Evolutionary conservation across 2,888 invertebrate species (phyloP), one percentile per base, ranked within the genome.

Genomic region (Lithosia quadra): DNA sequence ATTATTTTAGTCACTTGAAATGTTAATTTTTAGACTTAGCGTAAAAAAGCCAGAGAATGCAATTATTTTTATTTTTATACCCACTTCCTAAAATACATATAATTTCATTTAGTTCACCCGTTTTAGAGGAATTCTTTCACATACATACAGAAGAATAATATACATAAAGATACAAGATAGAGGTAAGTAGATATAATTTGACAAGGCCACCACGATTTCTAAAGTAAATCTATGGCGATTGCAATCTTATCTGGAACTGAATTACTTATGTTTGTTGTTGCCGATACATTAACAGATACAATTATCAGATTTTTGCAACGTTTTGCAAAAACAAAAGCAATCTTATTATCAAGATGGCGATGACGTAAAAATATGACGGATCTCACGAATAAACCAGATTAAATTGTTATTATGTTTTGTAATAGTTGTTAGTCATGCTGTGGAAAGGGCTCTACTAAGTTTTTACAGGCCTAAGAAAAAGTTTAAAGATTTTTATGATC

Each of bases 221-320:
- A 21, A 36, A 11, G 18, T 28, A 36, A 10, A 34, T 56, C 63
- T 49, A 36, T 33, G 53, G 4, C 11, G 64, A 74, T 69, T 56
- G 22, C 43, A 67, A 77, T 73, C 71, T 68, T 13, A 67, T 39
- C 65, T 62, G 65, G 53, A 69, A 63, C 28, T 36, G 59, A 68
- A 58, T 33, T 68, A 55, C 57, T 28, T 39, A 33, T 63, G 58
- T 60, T 65, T 65, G 61, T 69, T 60, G 60, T 60, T 56, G 33
- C 33, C 55, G 68, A 69, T 65, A 53, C 56, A 68, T 66, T 33
- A 64, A 24, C 55, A 71, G 67, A 75, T 64, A 75, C 57, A 58
- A 61, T 63, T 57, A 81, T 81, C 79, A 76, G 61, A 71, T 79
- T 75, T 73, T 73, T 67, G 77, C 60, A 71, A 79, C 69, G 68